Base-by-base conservation (phyloP, 2,113 vertebrate species). In the Myotis brandtii region DNA sequence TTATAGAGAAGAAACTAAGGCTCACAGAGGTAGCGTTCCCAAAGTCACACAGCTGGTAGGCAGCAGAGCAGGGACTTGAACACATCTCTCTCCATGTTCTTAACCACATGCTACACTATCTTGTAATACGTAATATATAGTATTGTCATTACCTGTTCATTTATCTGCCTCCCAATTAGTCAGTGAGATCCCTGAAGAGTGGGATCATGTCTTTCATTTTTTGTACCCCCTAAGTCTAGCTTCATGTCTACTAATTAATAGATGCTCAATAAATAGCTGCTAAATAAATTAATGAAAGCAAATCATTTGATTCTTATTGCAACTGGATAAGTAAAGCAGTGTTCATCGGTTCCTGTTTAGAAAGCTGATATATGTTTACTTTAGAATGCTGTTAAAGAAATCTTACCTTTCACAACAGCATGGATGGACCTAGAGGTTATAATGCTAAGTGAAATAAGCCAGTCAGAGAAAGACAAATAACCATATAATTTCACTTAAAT, bases 331-430 rank as follows among this genome's bases (percentile, higher is more conserved):
- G 5, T 80, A 56, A 90, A 81, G 76, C 16, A 79, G 48, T 59
- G 86, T 70, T 69, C 62, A 84, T 59, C 46, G 93, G 81, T 81
- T 87, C 27, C 3, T 72, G 1, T 46, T 76, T 85, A 90, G 18
- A 84, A 86, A 96, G 21, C 23, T 72, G 73, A 80, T 75, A 5
- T 80, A 69, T 81, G 43, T 37, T 91, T 88, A 91, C 73, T 93
- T 95, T 76, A 84, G 70, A 92, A 95, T 81, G 70, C 23, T 94
- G 27, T 27, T 70, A 56, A 87, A 86, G 54, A 59, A 50, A 50
- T 50, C 54, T 56, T 56, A 56, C 7, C 20, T 56, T 56, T 56
- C 20, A 23, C 20, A 56, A 56, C 20, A 56, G 54, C 54, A 56
- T 23, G 54, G 54, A 21, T 56, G 54, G 20, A 56, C 54, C 54